Percentiles rank a stretch among this genome's conserved stretches.
These are phyloP conservation scores for Edolisoma coerulescens DNA, from an alignment of 2,113 vertebrate species.

Conservation along the genomic window DNA sequence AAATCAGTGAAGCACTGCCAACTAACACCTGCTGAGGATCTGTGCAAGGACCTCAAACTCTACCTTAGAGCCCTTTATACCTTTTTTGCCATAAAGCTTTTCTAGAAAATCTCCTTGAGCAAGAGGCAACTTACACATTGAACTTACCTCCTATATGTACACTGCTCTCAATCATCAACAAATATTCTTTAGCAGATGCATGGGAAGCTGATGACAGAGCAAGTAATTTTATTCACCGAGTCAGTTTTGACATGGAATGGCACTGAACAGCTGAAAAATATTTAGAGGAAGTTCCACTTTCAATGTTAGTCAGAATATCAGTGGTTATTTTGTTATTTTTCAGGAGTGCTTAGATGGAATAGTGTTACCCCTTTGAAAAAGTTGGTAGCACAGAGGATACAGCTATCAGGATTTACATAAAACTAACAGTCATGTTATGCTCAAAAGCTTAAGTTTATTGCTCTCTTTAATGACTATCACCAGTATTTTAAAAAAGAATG, in stretches of 20 bases:
- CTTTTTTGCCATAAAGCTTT: not conserved
- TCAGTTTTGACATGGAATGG: not conserved
- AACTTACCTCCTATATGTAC: not conserved
- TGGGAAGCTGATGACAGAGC: not conserved
- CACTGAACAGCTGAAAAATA: conserved; percentile 24
- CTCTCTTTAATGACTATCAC: conserved; percentile 78
- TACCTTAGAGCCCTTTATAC: not conserved
- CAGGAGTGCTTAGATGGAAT: not conserved
- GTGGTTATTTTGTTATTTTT: not conserved
- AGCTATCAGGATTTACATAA: conserved; percentile 48
- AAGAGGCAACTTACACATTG: not conserved
- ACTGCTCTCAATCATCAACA: not conserved
- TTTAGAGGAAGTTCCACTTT: not conserved
- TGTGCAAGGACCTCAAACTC: not conserved
- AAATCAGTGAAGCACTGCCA: not conserved
- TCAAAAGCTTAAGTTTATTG: conserved; percentile 80
- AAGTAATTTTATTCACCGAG: conserved; percentile 18
- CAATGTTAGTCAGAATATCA: not conserved
- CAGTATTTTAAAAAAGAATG: conserved; percentile 73
- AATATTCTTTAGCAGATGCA: not conserved
- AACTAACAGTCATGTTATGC: conserved; percentile 68
- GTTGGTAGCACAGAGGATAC: not conserved
- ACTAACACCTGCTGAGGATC: not conserved
- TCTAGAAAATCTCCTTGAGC: not conserved
- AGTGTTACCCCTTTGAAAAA: not conserved